Conservation (phyloP, 2,113 vertebrate genomes). For the Anthoscopus minutus region DNA sequence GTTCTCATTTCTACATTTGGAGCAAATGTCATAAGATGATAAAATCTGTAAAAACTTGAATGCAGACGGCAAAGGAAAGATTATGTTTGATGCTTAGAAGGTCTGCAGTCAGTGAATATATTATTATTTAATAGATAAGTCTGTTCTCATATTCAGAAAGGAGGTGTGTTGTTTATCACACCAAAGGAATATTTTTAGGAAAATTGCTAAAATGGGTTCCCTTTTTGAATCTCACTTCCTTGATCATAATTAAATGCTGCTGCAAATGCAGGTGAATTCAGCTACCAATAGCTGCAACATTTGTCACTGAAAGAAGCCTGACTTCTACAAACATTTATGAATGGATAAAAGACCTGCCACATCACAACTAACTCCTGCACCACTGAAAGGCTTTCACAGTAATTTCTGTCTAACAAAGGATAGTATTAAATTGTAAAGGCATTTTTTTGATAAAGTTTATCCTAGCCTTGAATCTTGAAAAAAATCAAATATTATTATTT, state of each 20-base stretch:
- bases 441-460: neutral
- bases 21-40: neutral
- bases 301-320: neutral
- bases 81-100: neutral
- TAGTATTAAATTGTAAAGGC: neutral
- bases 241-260: neutral
- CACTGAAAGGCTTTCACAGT: neutral
- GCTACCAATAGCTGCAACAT: neutral
- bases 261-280: neutral
- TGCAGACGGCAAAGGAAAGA: neutral
- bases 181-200: neutral
- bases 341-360: neutral
- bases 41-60: neutral
- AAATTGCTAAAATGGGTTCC: neutral
- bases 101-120: neutral
- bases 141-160: neutral
- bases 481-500: neutral
- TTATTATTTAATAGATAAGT: neutral
- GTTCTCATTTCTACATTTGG: neutral
- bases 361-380: neutral
- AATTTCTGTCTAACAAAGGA: neutral
- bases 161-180: neutral
- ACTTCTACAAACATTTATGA: neutral
- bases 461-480: neutral
- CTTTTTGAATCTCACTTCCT: neutral